These are phyloP conservation scores for Periparus ater DNA, from an alignment of 2,797 vertebrate genomes.

Conservation along the genomic window DNA sequence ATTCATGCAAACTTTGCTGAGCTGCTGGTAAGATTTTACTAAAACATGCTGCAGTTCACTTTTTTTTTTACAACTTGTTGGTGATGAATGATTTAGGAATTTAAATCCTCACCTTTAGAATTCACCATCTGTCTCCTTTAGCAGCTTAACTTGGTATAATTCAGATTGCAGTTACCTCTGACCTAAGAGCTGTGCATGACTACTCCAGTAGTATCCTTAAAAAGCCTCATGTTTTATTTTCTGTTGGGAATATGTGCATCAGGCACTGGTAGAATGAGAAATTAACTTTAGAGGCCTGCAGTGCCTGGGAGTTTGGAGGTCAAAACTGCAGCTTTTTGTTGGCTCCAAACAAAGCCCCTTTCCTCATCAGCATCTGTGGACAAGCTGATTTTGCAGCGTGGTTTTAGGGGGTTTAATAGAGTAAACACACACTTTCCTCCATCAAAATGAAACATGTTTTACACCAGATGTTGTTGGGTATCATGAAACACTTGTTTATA, in stretches of 20 bases:
- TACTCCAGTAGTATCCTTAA: background rate
- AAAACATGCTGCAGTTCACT: background rate
- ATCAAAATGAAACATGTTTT: background rate
- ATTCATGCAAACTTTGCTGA: background rate
- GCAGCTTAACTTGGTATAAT: background rate
- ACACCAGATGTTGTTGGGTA: background rate
- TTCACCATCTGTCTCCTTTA: background rate
- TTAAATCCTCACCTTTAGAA: background rate
- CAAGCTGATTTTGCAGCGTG: background rate
- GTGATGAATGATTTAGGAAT: background rate
- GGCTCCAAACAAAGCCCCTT: background rate
- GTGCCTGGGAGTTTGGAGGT: background rate
- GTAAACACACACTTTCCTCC: background rate
- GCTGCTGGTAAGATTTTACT: background rate
- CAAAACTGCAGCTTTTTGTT: background rate
- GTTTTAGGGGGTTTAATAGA: background rate
- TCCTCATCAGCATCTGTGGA: background rate
- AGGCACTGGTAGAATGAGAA: background rate
- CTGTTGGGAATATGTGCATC: background rate
- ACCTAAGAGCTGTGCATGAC: background rate
- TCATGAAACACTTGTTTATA: background rate
- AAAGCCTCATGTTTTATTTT: background rate
- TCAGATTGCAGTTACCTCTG: background rate
- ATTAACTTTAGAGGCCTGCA: background rate
- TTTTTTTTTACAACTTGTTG: background rate